Evolutionary conservation across 2,113 vertebrate species (phyloP), one percentile per base, ranked within the genome.

Genomic region (Menidia beryllina): DNA sequence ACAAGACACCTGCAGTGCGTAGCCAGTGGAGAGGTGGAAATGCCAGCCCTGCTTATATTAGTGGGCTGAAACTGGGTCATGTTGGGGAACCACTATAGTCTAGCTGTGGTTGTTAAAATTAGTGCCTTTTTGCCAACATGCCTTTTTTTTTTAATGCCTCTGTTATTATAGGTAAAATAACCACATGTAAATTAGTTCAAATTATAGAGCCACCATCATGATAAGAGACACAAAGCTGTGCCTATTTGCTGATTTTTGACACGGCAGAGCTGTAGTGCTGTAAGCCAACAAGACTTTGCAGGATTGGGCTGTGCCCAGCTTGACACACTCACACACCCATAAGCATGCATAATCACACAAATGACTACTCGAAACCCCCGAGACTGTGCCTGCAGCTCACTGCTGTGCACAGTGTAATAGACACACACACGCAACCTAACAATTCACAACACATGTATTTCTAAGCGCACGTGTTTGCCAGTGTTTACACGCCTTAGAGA

Each of bases 21-120:
- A 66, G 67, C 53, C 60, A 36, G 53, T 55, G 54, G 68, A 74
- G 64, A 59, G 64, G 55, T 69, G 58, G 50, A 76, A 68, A 77
- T 66, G 64, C 0, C 30, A 83, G 62, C 20, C 36, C 65, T 59
- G 66, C 66, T 82, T 57, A 50, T 69, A 69, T 82, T 77, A 58
- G 56, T 9, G 38, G 45, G 36, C 43, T 47, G 49, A 69, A 83
- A 83, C 58, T 83, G 63, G 87, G 78, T 87, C 70, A 64, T 77
- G 56, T 77, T 23, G 77, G 62, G 30, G 56, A 79, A 64, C 47
- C 41, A 59, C 54, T 59, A 56, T 20, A 11, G 85, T 82, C 75
- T 57, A 50, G 58, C 65, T 63, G 69, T 27, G 54, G 30, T n/a
- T 63, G 12, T 68, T 52, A 55, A 45, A 59, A 50, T 51, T 67